phyloP scores from a whole-genome alignment of 2,888 invertebrate genomes.

The Drosophila setosimentum region DNA sequence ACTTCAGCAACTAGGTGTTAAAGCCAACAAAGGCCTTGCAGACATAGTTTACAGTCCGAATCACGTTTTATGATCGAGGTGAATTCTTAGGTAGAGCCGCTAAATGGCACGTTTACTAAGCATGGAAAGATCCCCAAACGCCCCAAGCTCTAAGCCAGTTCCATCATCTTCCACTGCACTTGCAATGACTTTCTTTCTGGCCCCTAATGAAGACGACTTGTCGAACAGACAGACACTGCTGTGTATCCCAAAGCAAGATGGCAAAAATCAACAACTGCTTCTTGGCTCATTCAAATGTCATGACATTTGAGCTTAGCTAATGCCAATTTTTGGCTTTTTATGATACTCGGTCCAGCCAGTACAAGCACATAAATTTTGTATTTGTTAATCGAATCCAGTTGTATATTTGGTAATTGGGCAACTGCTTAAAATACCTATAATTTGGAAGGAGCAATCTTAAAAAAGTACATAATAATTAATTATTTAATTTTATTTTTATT shows the following conservation, averaged over 20 bases:
- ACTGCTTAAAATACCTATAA: background rate
- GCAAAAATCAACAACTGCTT: conserved; percentile 30
- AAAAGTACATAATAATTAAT: background rate
- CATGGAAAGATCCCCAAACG: background rate
- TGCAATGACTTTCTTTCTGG: conserved; percentile 48
- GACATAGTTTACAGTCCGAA: conserved; percentile 44
- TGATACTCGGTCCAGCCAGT: conserved; percentile 33
- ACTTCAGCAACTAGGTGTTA: conserved; percentile 51
- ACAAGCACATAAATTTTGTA: conserved; percentile 10
- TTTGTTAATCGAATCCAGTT: conserved; percentile 13
- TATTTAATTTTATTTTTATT: no score
- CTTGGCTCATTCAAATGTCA: conserved; percentile 60
- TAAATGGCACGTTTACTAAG: conserved; percentile 65
- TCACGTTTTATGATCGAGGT: conserved; percentile 84
- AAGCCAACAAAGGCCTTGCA: conserved; percentile 42
- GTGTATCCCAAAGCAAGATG: conserved; percentile 1
- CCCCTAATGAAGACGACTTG: conserved; percentile 13
- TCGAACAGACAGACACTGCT: conserved; percentile 1
- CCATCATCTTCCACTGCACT: conserved; percentile 14
- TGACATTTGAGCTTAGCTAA: conserved; percentile 68
- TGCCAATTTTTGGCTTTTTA: conserved; percentile 71
- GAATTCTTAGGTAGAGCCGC: conserved; percentile 58
- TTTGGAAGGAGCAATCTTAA: background rate
- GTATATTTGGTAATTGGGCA: conserved; percentile 5
- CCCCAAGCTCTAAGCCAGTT: conserved; percentile 14